Percentiles rank a stretch among this genome's conserved stretches.
phyloP scores from a whole-genome alignment of 2,888 invertebrate species.

The Sesia bembeciformis region DNA sequence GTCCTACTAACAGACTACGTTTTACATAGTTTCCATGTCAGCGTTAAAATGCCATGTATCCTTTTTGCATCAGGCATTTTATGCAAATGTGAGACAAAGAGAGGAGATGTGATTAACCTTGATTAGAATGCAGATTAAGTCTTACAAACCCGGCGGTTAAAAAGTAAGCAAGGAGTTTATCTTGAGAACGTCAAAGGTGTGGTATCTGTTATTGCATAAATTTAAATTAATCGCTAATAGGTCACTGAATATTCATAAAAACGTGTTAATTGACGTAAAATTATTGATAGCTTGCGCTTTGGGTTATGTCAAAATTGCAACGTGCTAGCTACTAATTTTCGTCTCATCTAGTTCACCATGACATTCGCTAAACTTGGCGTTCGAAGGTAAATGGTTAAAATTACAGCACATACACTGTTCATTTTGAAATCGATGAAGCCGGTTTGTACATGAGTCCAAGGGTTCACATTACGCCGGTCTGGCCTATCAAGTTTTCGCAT shows the following conservation, averaged over 20 bases:
- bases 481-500: too few relatives aligned
- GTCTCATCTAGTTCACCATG: slow-evolving; percentile 38
- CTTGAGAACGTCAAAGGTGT: too few relatives aligned
- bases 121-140: too few relatives aligned
- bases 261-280: too few relatives aligned
- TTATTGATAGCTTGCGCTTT: background rate
- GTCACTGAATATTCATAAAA: too few relatives aligned
- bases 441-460: background rate
- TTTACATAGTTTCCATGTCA: background rate
- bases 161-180: too few relatives aligned
- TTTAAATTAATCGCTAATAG: too few relatives aligned
- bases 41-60: background rate
- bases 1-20: background rate
- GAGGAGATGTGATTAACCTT: too few relatives aligned
- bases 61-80: background rate
- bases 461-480: too few relatives aligned
- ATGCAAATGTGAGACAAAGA: background rate
- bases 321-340: background rate
- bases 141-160: too few relatives aligned
- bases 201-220: too few relatives aligned
- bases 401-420: background rate
- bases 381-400: slow-evolving; percentile 17
- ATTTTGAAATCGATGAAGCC: background rate
- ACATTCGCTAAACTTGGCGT: slow-evolving; percentile 43
- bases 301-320: background rate